Percentiles rank a stretch among this genome's conserved stretches.
phyloP scores from a whole-genome alignment of 2,113 vertebrate genomes.

The Xiphorhynchus elegans region DNA sequence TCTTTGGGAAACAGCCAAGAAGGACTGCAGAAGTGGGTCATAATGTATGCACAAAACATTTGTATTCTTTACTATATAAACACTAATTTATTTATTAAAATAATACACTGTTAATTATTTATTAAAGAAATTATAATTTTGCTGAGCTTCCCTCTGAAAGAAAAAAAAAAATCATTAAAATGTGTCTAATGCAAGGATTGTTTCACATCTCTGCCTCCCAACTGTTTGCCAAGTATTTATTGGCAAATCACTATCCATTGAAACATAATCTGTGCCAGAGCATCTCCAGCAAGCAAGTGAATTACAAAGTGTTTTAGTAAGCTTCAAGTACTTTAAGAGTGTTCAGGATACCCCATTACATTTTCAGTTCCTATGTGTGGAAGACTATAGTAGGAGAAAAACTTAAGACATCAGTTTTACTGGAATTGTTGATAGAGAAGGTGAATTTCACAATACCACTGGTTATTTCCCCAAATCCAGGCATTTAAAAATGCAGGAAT shows the following conservation, averaged over 20 bases:
- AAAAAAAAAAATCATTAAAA: conserved; percentile 65
- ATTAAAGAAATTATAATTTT: conserved; percentile 79
- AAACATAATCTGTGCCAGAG: conserved; percentile 37
- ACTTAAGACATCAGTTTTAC: neutral
- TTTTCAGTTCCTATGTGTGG: neutral
- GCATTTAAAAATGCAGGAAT: neutral
- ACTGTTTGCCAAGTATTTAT: conserved; percentile 66
- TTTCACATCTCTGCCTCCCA: conserved; percentile 58
- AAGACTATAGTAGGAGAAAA: neutral
- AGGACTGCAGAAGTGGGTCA: conserved; percentile 69
- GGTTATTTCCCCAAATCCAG: neutral
- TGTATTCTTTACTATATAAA: conserved; percentile 79
- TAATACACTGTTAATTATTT: conserved; percentile 80
- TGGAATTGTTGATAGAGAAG: neutral
- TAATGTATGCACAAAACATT: conserved; percentile 77
- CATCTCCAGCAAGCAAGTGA: conserved; percentile 27
- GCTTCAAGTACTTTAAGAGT: neutral
- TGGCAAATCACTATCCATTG: neutral
- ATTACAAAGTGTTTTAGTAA: neutral
- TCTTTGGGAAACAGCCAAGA: conserved; percentile 78
- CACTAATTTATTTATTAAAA: conserved; percentile 82
- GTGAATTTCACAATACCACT: neutral
- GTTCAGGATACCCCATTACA: neutral
- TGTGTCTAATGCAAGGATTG: conserved; percentile 60
- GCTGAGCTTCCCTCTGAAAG: conserved; percentile 57